phyloP scores from a whole-genome alignment of 2,113 vertebrate species.

The Lampris incognitus region DNA sequence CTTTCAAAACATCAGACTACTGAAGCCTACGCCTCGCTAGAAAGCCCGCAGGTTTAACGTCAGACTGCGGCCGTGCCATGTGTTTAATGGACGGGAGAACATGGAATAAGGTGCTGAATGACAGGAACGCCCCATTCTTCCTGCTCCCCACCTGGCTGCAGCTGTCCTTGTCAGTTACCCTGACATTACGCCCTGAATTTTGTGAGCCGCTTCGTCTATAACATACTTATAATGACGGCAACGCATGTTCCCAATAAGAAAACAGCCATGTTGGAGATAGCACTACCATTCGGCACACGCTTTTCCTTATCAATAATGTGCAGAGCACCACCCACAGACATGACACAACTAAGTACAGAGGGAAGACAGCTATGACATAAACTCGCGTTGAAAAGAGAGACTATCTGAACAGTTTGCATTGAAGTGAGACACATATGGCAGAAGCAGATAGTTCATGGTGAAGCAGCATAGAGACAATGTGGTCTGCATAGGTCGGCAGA shows the following conservation, averaged over 20 bases:
- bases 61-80: constrained; percentile 28
- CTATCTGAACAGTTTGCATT: neutral
- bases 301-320: constrained; percentile 51
- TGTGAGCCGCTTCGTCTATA: neutral
- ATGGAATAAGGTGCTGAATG: constrained; percentile 15
- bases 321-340: constrained; percentile 50
- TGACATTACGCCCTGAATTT: constrained; percentile 20
- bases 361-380: neutral
- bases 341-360: constrained; percentile 15
- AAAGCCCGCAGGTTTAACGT: neutral
- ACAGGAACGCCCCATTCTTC: constrained; percentile 64
- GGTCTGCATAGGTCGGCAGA: constrained; percentile 54
- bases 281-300: constrained; percentile 29
- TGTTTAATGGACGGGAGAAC: constrained; percentile 9
- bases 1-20: neutral
- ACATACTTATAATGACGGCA: constrained; percentile 2
- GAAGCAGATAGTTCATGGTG: constrained; percentile 36
- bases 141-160: constrained; percentile 67
- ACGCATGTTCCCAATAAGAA: constrained; percentile 6
- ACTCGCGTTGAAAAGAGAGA: neutral
- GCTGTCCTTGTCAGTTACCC: constrained; percentile 57
- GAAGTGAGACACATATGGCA: constrained; percentile 13
- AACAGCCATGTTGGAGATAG: constrained; percentile 29
- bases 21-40: too few species aligned
- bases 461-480: constrained; percentile 60